Base-by-base conservation (phyloP, 2,888 invertebrate genomes). In the Scaptomyza cyrtandrae region DNA sequence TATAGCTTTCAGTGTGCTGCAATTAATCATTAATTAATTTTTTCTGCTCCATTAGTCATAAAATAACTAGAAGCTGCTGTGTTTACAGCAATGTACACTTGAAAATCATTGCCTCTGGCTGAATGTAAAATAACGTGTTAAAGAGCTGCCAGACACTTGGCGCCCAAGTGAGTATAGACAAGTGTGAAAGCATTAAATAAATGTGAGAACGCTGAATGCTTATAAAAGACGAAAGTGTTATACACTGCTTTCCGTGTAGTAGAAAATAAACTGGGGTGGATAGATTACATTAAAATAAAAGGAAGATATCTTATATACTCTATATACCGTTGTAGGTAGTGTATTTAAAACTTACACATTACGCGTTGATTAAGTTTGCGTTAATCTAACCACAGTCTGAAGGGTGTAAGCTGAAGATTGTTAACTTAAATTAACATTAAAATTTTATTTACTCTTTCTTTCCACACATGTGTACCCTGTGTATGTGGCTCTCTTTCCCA, bases 91-190 rank as follows among this genome's bases (percentile, higher is more conserved):
- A 19, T 63, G 64, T 72, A 75, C 75, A 82, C 83, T 82, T 80
- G 58, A 75, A 71, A 71, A 57, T 54, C 70, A 48, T 62, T 63
- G 78, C 68, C 63, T n/a, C 10, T 16, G 59, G 66, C 64, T 31
- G 53, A 45, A 33, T 61, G 62, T 14, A 53, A 68, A 66, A 78
- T 68, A 65, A 71, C 52, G 82, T 82, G 85, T 75, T 84, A 77
- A 82, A 71, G 77, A 77, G 79, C 81, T 82, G 75, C 45, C 63
- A 75, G 59, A 49, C 60, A 68, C 64, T 68, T 77, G 63, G 46
- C 62, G 49, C 45, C 19, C 45, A 60, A 65, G 45, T 27, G 44
- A 49, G 49, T 45, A 24, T 48, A 27, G 27, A 33, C 46, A 57
- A 49, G 58, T 58, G 61, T 43, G 43, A 43, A 43, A 35, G 11